Percentiles rank a stretch among this genome's conserved stretches.
Conservation (phyloP, 2,113 vertebrate genomes). For the Narcine bancroftii region DNA sequence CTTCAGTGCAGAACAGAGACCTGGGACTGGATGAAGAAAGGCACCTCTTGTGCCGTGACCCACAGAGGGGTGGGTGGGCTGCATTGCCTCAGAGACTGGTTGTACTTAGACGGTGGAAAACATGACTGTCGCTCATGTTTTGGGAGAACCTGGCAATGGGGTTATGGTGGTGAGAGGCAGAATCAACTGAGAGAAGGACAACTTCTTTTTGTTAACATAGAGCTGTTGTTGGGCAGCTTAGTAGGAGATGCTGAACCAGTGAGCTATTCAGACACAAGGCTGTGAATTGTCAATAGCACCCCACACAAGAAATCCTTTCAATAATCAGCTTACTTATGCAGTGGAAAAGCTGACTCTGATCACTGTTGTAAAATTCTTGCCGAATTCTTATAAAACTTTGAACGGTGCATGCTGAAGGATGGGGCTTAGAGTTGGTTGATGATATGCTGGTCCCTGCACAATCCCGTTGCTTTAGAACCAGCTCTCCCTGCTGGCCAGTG, state of each 20-base stretch:
- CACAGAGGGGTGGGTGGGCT: too few species aligned
- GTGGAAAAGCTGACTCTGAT: background rate
- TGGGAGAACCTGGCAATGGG: background rate
- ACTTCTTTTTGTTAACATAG: background rate
- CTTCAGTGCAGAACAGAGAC: too few species aligned
- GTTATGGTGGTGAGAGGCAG: background rate
- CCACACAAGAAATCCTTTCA: background rate
- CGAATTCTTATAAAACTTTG: background rate
- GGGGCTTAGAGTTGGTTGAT: too few species aligned
- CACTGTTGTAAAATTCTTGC: conserved; percentile 10
- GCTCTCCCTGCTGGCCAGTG: conserved; percentile 28
- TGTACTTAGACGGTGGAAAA: too few species aligned
- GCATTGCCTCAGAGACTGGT: too few species aligned
- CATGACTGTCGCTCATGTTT: background rate
- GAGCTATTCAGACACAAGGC: background rate
- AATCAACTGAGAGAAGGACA: background rate
- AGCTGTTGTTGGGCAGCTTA: background rate
- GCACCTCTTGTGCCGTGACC: too few species aligned
- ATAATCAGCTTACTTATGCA: background rate
- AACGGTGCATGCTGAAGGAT: background rate
- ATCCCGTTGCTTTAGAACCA: conserved; percentile 22
- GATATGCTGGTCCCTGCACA: too few species aligned
- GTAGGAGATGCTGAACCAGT: background rate
- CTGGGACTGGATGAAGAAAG: too few species aligned
- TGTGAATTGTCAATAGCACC: background rate